These are phyloP conservation scores for Dolichoris vasculosae DNA, from an alignment of 1,140 invertebrate genomes.

Conservation along the genomic window DNA sequence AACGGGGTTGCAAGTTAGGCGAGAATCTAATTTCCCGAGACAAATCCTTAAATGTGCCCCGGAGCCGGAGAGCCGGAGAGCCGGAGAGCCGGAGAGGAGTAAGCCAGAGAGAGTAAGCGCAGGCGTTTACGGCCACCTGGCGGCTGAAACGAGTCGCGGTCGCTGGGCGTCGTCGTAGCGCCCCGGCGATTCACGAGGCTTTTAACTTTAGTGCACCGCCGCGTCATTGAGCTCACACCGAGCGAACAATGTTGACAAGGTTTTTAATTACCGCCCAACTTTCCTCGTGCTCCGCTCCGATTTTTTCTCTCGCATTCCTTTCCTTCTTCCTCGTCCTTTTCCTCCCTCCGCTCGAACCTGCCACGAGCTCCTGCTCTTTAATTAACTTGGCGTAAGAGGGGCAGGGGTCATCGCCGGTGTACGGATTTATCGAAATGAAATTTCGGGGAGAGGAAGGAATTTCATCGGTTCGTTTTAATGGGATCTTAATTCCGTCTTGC, in stretches of 20 bases:
- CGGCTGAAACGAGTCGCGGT: conserved; percentile 12
- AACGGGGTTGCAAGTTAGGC: conserved; percentile 68
- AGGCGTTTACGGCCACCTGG: conserved; percentile 21
- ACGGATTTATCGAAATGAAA: conserved; percentile 37
- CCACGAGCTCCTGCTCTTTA: conserved; percentile 17
- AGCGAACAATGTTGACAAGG: conserved; percentile 40
- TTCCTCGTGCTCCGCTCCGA: not conserved
- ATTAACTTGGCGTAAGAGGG: conserved; percentile 27
- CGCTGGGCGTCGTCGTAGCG: not conserved
- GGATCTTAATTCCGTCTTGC: not conserved
- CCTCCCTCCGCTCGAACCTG: not conserved
- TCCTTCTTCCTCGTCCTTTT: not conserved
- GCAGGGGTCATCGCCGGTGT: not conserved
- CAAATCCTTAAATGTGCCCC: conserved; percentile 73
- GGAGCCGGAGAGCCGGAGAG: conserved; percentile 64
- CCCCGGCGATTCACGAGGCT: not conserved
- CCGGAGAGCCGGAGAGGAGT: conserved; percentile 65
- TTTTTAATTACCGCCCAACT: conserved; percentile 43
- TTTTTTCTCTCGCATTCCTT: not conserved
- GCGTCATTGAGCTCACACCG: conserved; percentile 12
- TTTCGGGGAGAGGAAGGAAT: conserved; percentile 18
- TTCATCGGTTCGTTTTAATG: conserved; percentile 16
- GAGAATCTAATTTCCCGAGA: conserved; percentile 75
- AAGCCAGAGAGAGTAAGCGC: conserved; percentile 59
- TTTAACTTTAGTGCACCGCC: conserved; percentile 32